Evolutionary conservation across 2,888 invertebrate genomes (phyloP), one percentile per base, ranked within the genome.

Genomic region (Desoria tigrina): DNA sequence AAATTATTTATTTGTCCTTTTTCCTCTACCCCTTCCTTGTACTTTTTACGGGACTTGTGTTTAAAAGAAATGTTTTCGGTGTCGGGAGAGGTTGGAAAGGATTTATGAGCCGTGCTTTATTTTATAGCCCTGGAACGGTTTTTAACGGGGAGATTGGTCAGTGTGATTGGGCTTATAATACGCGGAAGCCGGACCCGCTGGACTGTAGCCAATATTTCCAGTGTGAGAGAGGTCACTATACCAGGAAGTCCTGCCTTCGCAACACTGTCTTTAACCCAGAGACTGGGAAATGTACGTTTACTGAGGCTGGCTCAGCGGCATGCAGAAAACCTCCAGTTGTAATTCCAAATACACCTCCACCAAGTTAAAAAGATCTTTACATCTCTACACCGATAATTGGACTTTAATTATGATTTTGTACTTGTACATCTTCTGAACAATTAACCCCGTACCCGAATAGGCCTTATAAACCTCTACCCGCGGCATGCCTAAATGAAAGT

Each of bases 101-200:
- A n/a, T n/a, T n/a, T n/a, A n/a, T n/a, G n/a, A n/a, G n/a, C n/a
- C n/a, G n/a, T n/a, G n/a, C n/a, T n/a, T n/a, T n/a, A n/a, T n/a
- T n/a, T 51, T 51, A 21, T 24, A 72, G 72, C 7, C 76, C 76
- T 18, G 76, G 76, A 14, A 76, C 76, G 1, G 74, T 69, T 0
- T 76, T 63, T 54, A 70, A 73, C 57, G 60, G 55, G 11, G 18
- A 42, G n/a, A 21, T 74, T n/a, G 74, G 74, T 2, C 42, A 70
- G 39, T 75, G 75, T 58, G 74, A 74, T 45, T 74, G 73, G 73
- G 64, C 75, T 1, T 42, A 63, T 23, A 75, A 74, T 32, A 59
- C 69, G 1, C 60, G 68, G 9, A 56, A 55, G 32, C 32, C 65
- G 2, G 63, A 70, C 42, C 57, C 61, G 0, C 2, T 26, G 2